A percentile compares a stretch with the other conserved stretches of the same genome.
Conservation (phyloP, 2,113 vertebrate species). For the Nesogale talazaci region DNA sequence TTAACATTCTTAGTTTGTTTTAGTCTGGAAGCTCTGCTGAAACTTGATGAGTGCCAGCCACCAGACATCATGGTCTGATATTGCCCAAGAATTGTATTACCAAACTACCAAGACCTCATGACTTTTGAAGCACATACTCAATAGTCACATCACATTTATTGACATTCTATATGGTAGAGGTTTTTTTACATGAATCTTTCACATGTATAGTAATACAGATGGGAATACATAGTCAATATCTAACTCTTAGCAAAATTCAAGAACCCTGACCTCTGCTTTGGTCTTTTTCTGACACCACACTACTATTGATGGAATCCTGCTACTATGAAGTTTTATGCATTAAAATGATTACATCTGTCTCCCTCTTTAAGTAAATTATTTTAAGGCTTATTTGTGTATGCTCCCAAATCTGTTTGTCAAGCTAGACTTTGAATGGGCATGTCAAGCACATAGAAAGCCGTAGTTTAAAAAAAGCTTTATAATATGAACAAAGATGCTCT, state of each 20-base stretch:
- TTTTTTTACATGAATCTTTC: too few species aligned
- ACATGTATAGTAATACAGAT: too few species aligned
- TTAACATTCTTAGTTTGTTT: too few species aligned
- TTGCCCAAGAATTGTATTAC: too few species aligned
- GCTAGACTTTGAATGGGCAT: not conserved
- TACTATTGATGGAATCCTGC: not conserved
- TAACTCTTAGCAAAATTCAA: not conserved
- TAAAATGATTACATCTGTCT: not conserved
- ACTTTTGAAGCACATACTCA: too few species aligned
- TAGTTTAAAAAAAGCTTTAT: not conserved
- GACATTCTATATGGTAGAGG: too few species aligned
- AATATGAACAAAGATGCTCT: not conserved
- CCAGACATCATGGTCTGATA: too few species aligned
- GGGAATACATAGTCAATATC: not conserved
- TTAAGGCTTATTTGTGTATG: not conserved
- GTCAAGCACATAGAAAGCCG: not conserved
- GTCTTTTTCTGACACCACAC: not conserved
- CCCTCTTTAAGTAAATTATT: not conserved
- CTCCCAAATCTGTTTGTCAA: not conserved
- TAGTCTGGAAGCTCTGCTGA: too few species aligned
- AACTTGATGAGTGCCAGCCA: too few species aligned
- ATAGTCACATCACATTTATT: too few species aligned
- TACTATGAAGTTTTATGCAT: not conserved
- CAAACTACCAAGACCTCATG: too few species aligned
- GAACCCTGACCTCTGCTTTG: not conserved